These are phyloP conservation scores for Acropora yongei DNA, from an alignment of 64 coral and sea anemone genomes.

Conservation along the genomic window DNA sequence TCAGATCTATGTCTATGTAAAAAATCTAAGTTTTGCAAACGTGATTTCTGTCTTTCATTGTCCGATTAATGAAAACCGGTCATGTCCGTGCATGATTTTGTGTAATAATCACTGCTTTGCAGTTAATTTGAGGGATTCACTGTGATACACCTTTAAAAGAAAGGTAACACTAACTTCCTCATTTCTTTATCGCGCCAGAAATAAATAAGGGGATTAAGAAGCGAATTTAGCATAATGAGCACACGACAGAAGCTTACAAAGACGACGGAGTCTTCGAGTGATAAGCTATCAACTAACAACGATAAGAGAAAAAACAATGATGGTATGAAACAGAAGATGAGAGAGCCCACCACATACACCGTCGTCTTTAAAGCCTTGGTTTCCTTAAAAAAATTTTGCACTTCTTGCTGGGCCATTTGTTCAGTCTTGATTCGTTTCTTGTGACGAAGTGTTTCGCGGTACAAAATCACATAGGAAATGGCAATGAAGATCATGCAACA, in stretches of 20 bases:
- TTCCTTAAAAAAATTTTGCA: not conserved
- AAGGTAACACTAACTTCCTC: not conserved
- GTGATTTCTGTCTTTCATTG: too few relatives aligned
- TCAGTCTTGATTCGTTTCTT: not conserved
- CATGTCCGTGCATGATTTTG: too few relatives aligned
- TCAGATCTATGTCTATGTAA: too few relatives aligned
- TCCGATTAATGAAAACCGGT: too few relatives aligned
- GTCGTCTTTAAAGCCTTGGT: not conserved
- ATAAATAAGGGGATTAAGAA: slow-evolving; percentile 3
- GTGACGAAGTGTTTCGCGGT: not conserved
- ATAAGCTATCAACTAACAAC: not conserved
- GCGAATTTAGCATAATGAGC: not conserved
- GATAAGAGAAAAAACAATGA: not conserved
- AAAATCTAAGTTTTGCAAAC: too few relatives aligned
- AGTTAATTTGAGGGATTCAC: not conserved
- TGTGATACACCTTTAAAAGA: not conserved
- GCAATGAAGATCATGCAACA: not conserved
- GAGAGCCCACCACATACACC: not conserved
- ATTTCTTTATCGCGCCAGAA: not conserved
- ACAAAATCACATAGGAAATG: not conserved
- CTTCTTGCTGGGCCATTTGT: not conserved
- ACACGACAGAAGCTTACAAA: not conserved
- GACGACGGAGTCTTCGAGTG: not conserved
- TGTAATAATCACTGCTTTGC: too few relatives aligned
- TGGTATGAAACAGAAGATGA: not conserved